phyloP scores from a whole-genome alignment of 2,113 vertebrate genomes.

The Sapajus apella region DNA sequence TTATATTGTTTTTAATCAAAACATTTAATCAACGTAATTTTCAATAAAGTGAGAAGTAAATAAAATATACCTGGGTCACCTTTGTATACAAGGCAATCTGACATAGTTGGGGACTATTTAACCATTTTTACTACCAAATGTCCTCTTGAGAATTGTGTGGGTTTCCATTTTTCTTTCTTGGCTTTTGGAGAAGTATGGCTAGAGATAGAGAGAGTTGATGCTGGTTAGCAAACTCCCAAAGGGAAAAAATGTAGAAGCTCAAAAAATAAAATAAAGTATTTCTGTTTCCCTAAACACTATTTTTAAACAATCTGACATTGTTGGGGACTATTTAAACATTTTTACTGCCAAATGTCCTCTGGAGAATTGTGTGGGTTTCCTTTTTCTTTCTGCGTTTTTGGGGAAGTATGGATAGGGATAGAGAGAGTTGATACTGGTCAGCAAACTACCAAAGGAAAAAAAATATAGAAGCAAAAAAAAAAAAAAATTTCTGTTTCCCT shows the following conservation, averaged over 20 bases:
- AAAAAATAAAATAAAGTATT: not conserved
- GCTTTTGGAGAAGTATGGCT: not conserved
- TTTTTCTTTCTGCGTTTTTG: not conserved
- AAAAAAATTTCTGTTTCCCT: not conserved
- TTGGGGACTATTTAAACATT: not conserved
- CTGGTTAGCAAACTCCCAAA: not conserved
- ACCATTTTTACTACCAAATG: not conserved
- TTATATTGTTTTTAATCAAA: not conserved
- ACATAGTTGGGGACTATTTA: not conserved
- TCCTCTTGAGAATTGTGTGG: not conserved
- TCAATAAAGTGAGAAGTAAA: not conserved
- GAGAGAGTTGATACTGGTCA: not conserved
- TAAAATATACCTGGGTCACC: not conserved
- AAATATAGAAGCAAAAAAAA: not conserved
- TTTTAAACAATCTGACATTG: not conserved
- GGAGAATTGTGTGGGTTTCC: not conserved
- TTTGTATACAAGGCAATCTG: not conserved
- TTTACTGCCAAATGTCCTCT: not conserved
- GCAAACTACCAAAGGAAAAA: not conserved
- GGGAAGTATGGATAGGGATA: not conserved
- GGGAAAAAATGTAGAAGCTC: not conserved
- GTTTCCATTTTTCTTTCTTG: not conserved
- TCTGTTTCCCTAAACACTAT: not conserved
- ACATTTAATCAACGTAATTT: constrained; percentile 21
- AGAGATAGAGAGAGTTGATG: not conserved